phyloP scores from a whole-genome alignment of 2,113 vertebrate genomes.

The Esox niger region DNA sequence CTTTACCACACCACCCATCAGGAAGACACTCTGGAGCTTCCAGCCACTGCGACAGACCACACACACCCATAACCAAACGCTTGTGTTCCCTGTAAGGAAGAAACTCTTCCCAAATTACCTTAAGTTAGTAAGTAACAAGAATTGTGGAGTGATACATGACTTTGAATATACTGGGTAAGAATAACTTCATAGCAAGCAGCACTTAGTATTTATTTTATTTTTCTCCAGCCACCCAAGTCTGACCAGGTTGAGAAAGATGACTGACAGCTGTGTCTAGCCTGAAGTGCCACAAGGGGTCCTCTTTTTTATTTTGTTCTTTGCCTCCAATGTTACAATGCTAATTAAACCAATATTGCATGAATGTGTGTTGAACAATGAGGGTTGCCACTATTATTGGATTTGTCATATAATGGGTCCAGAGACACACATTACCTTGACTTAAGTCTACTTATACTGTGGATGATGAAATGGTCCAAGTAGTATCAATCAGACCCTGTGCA shows the following conservation, averaged over 20 bases:
- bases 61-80: slow-evolving; percentile 10
- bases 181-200: slow-evolving; percentile 56
- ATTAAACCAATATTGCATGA: slow-evolving; percentile 71
- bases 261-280: slow-evolving; percentile 50
- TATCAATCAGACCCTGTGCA: slow-evolving; percentile 41
- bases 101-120: slow-evolving; percentile 53
- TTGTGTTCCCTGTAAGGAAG: slow-evolving; percentile 45
- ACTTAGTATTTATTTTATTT: slow-evolving; percentile 21
- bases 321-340: slow-evolving; percentile 49
- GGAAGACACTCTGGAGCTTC: neutral
- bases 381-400: slow-evolving; percentile 40
- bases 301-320: slow-evolving; percentile 44
- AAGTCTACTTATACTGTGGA: slow-evolving; percentile 42
- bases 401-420: slow-evolving; percentile 57
- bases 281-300: slow-evolving; percentile 64
- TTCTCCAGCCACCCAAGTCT: slow-evolving; percentile 27
- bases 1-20: slow-evolving; percentile 20
- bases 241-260: slow-evolving; percentile 50
- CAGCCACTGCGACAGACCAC: neutral
- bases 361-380: slow-evolving; percentile 66
- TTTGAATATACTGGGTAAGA: slow-evolving; percentile 57
- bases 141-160: slow-evolving; percentile 45
- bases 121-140: slow-evolving; percentile 45
- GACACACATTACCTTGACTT: slow-evolving; percentile 58
- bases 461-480: slow-evolving; percentile 32